Base-by-base conservation (phyloP, 2,797 vertebrate species). In the Thaleichthys pacificus region DNA sequence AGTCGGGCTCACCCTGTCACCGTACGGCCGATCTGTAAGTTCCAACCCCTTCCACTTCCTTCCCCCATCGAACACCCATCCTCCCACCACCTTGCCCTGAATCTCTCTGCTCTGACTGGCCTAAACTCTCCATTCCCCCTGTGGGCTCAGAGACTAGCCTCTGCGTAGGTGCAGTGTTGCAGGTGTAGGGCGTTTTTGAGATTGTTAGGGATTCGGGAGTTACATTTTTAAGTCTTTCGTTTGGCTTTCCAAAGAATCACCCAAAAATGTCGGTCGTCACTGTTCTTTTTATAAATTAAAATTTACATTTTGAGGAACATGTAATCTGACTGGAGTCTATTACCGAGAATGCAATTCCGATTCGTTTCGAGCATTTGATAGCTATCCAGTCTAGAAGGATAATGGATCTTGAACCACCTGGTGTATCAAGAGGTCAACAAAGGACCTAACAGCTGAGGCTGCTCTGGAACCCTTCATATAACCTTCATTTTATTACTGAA, bases 11-110 rank as follows among this genome's bases (percentile, higher is more conserved):
- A 92, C 92, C 91, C 91, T 94, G 87, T 94, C 93, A 87, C 93
- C 91, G 84, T 95, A 92, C 90, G 91, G 92, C 89, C 92, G 89
- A 91, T 89, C 93, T 79, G 93, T 95, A 95, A 94, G 93, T 95
- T 90, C 87, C 88, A 89, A 83, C 78, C 84, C 78, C 24, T 77
- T 42, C 73, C 71, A 80, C 78, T 82, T 86, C 76, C 74, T 84
- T 84, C 86, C 77, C 56, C 65, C 92, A 92, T 93, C 51, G 78
- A 88, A 88, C 88, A 89, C 89, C 82, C 85, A 91, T 90, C 82
- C 82, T 89, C 87, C 85, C 85, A 87, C 85, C 70, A 61, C 51
- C 86, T 86, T 87, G 87, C 82, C 86, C 90, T 84, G 84, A 86
- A 89, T 90, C 87, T 89, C 78, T 89, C 78, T 85, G 86, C 85